Conservation (phyloP, 2,113 vertebrate genomes). For the Clinocottus analis region DNA sequence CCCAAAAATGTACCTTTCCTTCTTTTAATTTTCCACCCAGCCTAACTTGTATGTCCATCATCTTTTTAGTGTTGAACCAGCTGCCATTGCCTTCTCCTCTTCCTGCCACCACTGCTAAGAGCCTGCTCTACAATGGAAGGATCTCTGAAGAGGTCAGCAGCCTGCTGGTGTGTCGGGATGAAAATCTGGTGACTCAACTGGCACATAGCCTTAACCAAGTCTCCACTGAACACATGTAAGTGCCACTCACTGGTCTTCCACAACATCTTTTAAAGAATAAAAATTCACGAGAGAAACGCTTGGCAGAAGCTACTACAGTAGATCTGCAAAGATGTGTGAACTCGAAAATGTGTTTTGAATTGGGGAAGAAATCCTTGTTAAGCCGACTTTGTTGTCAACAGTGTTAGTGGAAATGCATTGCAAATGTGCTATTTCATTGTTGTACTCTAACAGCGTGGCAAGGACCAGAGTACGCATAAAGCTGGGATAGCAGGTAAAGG, state of each 20-base stretch:
- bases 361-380: neutral
- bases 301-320: neutral
- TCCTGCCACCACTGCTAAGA: conserved; percentile 98
- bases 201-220: conserved; percentile 98
- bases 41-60: conserved; percentile 43
- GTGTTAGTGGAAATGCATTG: neutral
- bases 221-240: conserved; percentile 98
- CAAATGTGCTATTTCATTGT: neutral
- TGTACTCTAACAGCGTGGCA: neutral
- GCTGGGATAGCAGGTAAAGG: neutral
- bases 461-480: neutral
- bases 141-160: conserved; percentile 98
- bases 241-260: conserved; percentile 3
- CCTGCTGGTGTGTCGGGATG: conserved; percentile 95
- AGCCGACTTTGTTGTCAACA: neutral
- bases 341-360: neutral
- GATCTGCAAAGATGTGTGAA: neutral
- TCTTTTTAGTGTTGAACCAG: conserved; percentile 94
- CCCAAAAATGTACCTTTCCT: neutral
- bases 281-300: neutral
- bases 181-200: conserved; percentile 95
- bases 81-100: conserved; percentile 98
- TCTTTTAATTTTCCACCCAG: neutral
- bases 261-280: neutral
- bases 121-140: conserved; percentile 96